Conservation (phyloP, 2,888 invertebrate genomes). For the Protonemura montana region DNA sequence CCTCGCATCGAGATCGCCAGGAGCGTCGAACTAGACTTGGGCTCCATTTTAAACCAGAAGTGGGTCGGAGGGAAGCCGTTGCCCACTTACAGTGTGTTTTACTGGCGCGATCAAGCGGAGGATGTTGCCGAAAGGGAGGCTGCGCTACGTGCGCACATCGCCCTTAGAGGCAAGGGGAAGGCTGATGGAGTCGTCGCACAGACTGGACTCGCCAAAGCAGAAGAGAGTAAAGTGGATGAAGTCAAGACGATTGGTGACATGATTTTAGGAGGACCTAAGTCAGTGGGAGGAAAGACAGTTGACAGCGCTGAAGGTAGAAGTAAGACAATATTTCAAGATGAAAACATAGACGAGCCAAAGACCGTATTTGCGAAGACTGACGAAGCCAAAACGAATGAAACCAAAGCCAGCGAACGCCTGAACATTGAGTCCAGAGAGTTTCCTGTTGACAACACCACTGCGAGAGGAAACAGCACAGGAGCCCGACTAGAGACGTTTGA, state of each 20-base stretch:
- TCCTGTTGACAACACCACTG: not conserved
- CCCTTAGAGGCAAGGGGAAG: not conserved
- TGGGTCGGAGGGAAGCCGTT: not conserved
- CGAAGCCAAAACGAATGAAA: not conserved
- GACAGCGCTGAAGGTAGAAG: not conserved
- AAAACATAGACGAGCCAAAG: not conserved
- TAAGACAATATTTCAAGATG: not conserved
- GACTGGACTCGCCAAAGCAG: not conserved
- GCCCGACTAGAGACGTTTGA: not conserved
- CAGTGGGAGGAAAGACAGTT: not conserved
- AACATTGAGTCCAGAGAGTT: not conserved
- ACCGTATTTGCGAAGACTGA: not conserved
- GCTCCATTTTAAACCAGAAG: not conserved
- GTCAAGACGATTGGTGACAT: not conserved
- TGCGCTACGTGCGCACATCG: not conserved
- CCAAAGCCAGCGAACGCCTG: not conserved
- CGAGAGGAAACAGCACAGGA: not conserved
- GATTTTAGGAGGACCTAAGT: not conserved
- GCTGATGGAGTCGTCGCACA: not conserved
- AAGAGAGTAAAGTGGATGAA: not conserved
- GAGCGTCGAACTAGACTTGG: slow-evolving; percentile 18
- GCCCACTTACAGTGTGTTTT: not conserved
- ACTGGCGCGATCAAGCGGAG: not conserved
- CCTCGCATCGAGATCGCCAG: slow-evolving; percentile 9
- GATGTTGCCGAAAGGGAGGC: not conserved